Evolutionary conservation across 2,888 invertebrate genomes (phyloP), one percentile per base, ranked within the genome.

Genomic region (Papilio protenor): DNA sequence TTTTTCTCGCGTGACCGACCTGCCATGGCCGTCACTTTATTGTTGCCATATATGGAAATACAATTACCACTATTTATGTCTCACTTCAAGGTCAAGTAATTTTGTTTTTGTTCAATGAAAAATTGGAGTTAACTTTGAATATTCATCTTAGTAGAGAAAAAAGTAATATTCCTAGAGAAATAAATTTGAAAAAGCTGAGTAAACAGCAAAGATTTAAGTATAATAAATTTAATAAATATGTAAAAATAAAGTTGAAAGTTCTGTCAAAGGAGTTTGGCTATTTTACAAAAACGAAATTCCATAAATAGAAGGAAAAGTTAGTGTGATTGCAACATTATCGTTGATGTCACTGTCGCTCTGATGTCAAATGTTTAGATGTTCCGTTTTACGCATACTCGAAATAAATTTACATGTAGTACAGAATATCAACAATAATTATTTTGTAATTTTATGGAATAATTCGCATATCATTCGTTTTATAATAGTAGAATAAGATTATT

Each of bases 1-100:
- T 88, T 88, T 88, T 88, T 85, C 83, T 83, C 82, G 86, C 85
- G 87, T 88, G 87, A 86, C 85, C 83, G 83, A 86, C 85, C 87
- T 87, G 84, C 85, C 85, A 89, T 90, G 89, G 89, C 88, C 87
- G 87, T 87, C 87, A 88, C 81, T 81, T 77, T 79, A 80, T 80
- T 88, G 87, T 87, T 89, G 86, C 89, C 85, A 87, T 78, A 33
- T 45, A 45, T 61, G 52, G 33, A 71, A 27, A 71, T 21, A 23
- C 21, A 40, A 27, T 16, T 76, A 47, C 57, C 27, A 47, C 18
- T 14, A 10, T 18, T 14, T 64, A 11, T n/a, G 16, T 64, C 64
- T 64, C n/a, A 6, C 3, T 16, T 40, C 64, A 64, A 64, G 64
- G 64, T 64, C 64, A 64, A 33, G 11, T 40, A 40, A 61, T 27